Evolutionary conservation across 2,113 vertebrate genomes (phyloP), one percentile per base, ranked within the genome.

Genomic region (Hemiscyllium ocellatum): DNA sequence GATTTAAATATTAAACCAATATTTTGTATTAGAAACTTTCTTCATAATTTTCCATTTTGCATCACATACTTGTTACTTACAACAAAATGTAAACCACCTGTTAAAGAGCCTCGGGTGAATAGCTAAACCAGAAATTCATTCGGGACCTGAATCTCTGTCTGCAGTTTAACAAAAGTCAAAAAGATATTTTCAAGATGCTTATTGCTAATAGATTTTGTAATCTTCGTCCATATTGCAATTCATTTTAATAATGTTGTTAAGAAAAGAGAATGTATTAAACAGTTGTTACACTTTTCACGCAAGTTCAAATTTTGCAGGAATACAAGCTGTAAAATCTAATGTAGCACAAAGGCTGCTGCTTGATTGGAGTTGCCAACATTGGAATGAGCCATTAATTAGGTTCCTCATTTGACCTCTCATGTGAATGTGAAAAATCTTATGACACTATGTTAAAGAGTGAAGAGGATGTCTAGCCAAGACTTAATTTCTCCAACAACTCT

Each of bases 1-100:
- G 52, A 61, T 90, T 90, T 61, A 90, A n/a, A 90, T 13, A 90
- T 89, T 61, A 90, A 90, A 90, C 13, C 87, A 61, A 90, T 90
- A 90, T 61, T 90, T 29, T 61, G 87, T 65, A 90, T 33, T 90
- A 52, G 87, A 61, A 90, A 61, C 1, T 61, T 61, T 90, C 52
- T 61, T 17, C 12, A 90, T 33, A 33, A 90, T 61, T 90, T 90
- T 90, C 47, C 47, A 52, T 90, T 65, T 90, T 15, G 69, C 66
- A 72, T 50, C 24, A 76, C 47, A 95, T 72, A 95, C 52, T 68
- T 70, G 66, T 95, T 65, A 95, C 69, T 72, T 33, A 52, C 7
- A 72, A 69, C 37, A 70, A 42, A 69, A 68, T 94, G 10, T 69
- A 47, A 69, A 94, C 91, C 91, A 94, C 65, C 50, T 94, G 91